Conservation (phyloP, 2,888 invertebrate genomes). For the Sepiola atlantica region DNA sequence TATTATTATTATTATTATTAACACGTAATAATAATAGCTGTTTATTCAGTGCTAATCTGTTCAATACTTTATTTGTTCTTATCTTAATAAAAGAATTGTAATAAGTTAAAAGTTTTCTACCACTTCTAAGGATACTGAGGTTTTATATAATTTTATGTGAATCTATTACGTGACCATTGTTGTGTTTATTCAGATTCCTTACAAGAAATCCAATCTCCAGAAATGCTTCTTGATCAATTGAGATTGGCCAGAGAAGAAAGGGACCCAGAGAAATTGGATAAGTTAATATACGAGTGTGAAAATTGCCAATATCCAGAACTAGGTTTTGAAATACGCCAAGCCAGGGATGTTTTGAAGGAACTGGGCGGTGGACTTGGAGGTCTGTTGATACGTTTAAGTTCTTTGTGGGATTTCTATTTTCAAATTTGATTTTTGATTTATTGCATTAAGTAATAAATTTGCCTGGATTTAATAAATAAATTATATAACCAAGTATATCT, state of each 20-base stretch:
- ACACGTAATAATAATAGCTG: too few species aligned
- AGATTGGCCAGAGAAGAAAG: neutral
- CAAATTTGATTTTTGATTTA: neutral
- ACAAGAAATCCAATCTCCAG: constrained; percentile 3
- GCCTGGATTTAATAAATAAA: too few species aligned
- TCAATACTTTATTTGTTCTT: too few species aligned
- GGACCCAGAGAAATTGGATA: neutral
- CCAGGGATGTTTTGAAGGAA: neutral
- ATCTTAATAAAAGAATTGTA: neutral
- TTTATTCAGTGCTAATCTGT: too few species aligned
- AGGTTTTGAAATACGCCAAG: neutral
- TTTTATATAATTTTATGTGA: neutral
- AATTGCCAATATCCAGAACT: constrained; percentile 36
- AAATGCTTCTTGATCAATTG: neutral
- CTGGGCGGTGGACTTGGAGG: constrained; percentile 37
- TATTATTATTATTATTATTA: too few species aligned
- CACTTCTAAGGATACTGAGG: too few species aligned
- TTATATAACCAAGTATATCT: too few species aligned
- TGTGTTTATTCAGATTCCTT: neutral
- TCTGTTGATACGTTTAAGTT: neutral
- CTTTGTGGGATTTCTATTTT: neutral
- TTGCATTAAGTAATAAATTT: neutral
- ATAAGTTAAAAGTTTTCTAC: too few species aligned
- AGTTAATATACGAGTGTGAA: constrained; percentile 34
- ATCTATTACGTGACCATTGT: neutral